Conservation (phyloP, 1,140 invertebrate species). For the Euwallacea fornicatus region DNA sequence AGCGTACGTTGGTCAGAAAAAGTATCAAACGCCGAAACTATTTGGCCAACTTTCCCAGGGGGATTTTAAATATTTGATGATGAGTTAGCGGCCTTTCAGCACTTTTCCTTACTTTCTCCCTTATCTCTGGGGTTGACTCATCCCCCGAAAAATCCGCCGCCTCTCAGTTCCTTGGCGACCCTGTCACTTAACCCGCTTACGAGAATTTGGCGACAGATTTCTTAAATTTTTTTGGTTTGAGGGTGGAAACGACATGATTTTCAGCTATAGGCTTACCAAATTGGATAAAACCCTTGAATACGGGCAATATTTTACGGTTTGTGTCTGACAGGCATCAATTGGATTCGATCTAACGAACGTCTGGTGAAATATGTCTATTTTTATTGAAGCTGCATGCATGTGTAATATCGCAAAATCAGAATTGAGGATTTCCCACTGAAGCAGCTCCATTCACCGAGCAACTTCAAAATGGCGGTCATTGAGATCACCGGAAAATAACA, state of each 20-base stretch:
- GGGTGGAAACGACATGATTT: constrained; percentile 1
- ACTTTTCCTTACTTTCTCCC: constrained; percentile 36
- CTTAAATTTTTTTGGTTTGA: constrained; percentile 44
- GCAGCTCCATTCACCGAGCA: too few species aligned
- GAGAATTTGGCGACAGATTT: constrained; percentile 48
- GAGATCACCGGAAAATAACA: too few species aligned
- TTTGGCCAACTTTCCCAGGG: constrained; percentile 42
- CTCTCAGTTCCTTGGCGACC: constrained; percentile 28
- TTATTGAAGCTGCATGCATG: too few species aligned
- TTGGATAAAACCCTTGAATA: too few species aligned
- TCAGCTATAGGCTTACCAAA: not conserved
- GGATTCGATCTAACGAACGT: too few species aligned
- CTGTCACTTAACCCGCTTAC: constrained; percentile 41
- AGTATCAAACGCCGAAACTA: constrained; percentile 43
- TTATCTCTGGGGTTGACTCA: constrained; percentile 32
- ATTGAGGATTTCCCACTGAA: too few species aligned
- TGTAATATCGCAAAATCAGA: too few species aligned
- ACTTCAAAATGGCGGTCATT: too few species aligned
- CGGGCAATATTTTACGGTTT: too few species aligned
- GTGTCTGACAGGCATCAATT: too few species aligned
- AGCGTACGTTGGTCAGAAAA: not conserved
- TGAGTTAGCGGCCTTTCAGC: constrained; percentile 49
- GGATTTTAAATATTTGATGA: constrained; percentile 52
- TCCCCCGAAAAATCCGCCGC: constrained; percentile 30
- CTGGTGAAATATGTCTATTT: too few species aligned